Base-by-base conservation (phyloP, 2,797 vertebrate species). In the Propithecus deckenii region DNA sequence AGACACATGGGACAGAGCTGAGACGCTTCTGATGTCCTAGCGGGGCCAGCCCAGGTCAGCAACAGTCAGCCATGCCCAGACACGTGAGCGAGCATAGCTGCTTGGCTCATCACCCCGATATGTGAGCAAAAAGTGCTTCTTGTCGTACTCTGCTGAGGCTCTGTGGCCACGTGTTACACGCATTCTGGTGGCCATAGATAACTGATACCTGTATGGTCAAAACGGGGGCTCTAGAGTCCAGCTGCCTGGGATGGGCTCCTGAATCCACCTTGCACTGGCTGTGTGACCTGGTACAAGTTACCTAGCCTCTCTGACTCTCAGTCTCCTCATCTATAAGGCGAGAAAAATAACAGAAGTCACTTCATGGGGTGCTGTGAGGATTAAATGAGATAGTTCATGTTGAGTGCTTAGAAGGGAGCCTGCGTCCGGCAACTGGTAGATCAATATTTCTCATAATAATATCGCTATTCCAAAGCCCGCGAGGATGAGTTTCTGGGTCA, bases 191-290 rank as follows among this genome's bases (percentile, higher is more conserved):
- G 57, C 63, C 61, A 28, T 8, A 55, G 84, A 67, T n/a, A 57
- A 72, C 67, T 0, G 28, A 81, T 3, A n/a, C 10, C 14, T 0
- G 0, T 1, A 6, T 13, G 50, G 46, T 25, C 50, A 63, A n/a
- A 57, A 69, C 63, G 12, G 5, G 52, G 79, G 75, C 32, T 80
- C 67, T 30, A 25, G 43, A 63, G 41, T 55, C 59, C 43, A 43
- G 3, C 9, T 28, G 76, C 35, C 61, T 18, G 46, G 20, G 59
- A 35, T 35, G 32, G 14, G 35, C 12, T 71, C 18, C 74, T 32
- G 80, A 57, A 38, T 87, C 5, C 28, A 14, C 28, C 10, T 9
- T 3, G 13, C 2, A 32, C 10, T 2, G 69, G 83, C 85, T 63
- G 20, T 41, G 84, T 50, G 75, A 43, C 28, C 69, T 41, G 48